Conservation (phyloP, 2,797 vertebrate genomes). For the Delichon dasypus region DNA sequence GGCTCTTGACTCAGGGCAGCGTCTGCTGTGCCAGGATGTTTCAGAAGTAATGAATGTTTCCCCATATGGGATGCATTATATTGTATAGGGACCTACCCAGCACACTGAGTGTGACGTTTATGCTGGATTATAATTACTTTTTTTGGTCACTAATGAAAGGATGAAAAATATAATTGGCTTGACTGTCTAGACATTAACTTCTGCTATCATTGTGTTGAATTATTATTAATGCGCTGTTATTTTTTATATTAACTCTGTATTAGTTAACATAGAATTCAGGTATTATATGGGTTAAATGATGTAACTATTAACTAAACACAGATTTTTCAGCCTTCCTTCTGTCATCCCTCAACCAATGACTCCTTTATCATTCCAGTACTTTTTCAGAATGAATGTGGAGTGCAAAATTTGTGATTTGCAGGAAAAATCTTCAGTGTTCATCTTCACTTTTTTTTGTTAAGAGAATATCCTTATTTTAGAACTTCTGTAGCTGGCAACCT, state of each 20-base stretch:
- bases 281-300: neutral
- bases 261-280: neutral
- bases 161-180: neutral
- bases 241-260: neutral
- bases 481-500: neutral
- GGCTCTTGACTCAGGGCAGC: neutral
- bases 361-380: neutral
- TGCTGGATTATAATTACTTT: neutral
- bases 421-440: neutral
- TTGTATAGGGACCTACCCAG: neutral
- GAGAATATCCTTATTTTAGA: neutral
- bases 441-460: neutral
- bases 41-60: neutral
- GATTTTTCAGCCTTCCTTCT: neutral
- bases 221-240: neutral
- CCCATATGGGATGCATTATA: neutral
- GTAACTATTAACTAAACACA: neutral
- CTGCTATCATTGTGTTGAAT: neutral
- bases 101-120: neutral
- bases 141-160: neutral
- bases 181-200: neutral
- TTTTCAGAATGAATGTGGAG: neutral
- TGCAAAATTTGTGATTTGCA: neutral
- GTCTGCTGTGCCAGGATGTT: neutral
- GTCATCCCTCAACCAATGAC: neutral